phyloP scores from a whole-genome alignment of 2,888 invertebrate genomes.

The Caenorhabditis panamensis region DNA sequence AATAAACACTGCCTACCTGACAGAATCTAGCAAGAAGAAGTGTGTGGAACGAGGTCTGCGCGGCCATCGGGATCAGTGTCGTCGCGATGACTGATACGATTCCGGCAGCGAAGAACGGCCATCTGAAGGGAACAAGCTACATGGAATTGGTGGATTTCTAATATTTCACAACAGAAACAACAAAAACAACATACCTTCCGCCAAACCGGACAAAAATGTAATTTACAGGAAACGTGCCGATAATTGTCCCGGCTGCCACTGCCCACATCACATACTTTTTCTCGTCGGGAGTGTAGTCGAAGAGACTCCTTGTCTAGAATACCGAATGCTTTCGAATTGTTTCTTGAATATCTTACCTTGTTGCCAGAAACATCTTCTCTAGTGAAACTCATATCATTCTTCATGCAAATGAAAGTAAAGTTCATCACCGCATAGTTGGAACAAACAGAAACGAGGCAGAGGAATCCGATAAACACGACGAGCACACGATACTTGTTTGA shows the following conservation, averaged over 20 bases:
- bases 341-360: too few relatives aligned
- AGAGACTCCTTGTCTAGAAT: too few relatives aligned
- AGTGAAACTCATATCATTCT: slow-evolving; percentile 57
- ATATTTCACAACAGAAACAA: too few relatives aligned
- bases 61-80: slow-evolving; percentile 65
- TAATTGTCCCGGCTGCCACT: slow-evolving; percentile 73
- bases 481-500: slow-evolving; percentile 64
- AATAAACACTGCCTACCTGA: slow-evolving; percentile 59
- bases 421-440: slow-evolving; percentile 75
- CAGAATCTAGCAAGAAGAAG: slow-evolving; percentile 65
- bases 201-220: slow-evolving; percentile 72
- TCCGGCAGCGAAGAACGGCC: slow-evolving; percentile 70
- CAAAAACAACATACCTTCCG: slow-evolving; percentile 61
- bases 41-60: slow-evolving; percentile 55
- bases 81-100: slow-evolving; percentile 67
- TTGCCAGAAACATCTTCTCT: too few relatives aligned
- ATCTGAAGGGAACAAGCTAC: slow-evolving; percentile 26
- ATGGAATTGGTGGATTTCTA: too few relatives aligned
- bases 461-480: slow-evolving; percentile 63
- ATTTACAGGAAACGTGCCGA: slow-evolving; percentile 76
- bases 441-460: slow-evolving; percentile 70
- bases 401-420: slow-evolving; percentile 76
- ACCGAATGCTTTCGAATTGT: too few relatives aligned
- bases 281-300: slow-evolving; percentile 71
- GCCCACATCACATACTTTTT: slow-evolving; percentile 74